Evolutionary conservation across 2,797 vertebrate genomes (phyloP), one percentile per base, ranked within the genome.

Genomic region (Poecilia velifera): DNA sequence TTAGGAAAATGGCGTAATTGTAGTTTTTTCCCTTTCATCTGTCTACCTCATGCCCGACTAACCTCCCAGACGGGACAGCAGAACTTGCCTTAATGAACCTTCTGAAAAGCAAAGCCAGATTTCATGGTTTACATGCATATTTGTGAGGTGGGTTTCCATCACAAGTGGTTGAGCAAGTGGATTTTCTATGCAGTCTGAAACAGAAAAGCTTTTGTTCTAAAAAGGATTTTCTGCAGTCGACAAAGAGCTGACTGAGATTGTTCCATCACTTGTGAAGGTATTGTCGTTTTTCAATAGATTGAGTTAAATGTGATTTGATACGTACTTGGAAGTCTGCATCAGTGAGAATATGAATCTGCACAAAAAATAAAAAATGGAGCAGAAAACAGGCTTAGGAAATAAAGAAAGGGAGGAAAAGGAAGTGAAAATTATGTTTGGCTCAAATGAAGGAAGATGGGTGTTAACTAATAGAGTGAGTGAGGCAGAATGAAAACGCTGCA

Each of bases 381-480:
- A 82, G 70, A 83, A 88, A 89, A 88, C 79, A 84, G 81, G 85
- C 82, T 89, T 85, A 84, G 82, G 78, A 82, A 76, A 77, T 66
- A 47, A 66, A 76, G 73, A 82, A 34, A 66, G 62, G 77, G 46
- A 70, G 76, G 45, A 86, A 81, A 75, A 64, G 73, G 57, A 88
- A 89, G 84, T 75, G 82, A 83, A 92, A 92, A 86, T 85, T 87
- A 92, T 87, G 91, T 89, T 92, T 87, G 87, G 83, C 80, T 18
- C 88, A 91, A 92, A 93, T 92, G 82, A 85, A 90, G 83, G 90
- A 88, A 86, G 86, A 93, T 91, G 78, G 82, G 76, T 39, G 76
- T 75, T 82, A 79, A 73, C 78, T 92, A 90, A 93, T 87, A 77
- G 82, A 91, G 86, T 85, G 88, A 74, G 74, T 74, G 74, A 88